Evolutionary conservation across 1,140 invertebrate species (phyloP).

Genomic region (Trichoplusia ni): DNA sequence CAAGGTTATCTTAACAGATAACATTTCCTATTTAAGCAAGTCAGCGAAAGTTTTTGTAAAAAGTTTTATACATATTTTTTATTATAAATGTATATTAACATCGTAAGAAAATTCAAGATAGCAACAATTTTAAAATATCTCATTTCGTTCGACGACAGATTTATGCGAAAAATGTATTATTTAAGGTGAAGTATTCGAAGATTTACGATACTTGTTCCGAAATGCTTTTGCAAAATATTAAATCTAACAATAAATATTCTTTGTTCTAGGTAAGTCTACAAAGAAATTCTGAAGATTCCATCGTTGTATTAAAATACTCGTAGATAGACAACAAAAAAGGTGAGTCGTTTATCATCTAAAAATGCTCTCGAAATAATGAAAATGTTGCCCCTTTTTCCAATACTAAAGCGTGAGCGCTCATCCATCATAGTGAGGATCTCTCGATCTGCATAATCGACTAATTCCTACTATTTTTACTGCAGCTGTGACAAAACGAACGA

Average conservation of each 20-base stretch:
- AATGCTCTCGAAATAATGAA: slow-evolving; percentile 38
- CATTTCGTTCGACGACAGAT: no score
- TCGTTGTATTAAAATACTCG: slow-evolving; percentile 8
- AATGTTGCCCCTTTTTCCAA: slow-evolving; percentile 33
- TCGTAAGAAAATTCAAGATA: no score
- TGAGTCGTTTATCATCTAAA: slow-evolving; percentile 39
- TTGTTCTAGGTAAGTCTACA: slow-evolving; percentile 34
- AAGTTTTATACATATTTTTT: no score
- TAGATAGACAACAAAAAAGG: slow-evolving; percentile 32
- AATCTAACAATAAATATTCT: slow-evolving; percentile 25
- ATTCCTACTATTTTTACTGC: not conserved
- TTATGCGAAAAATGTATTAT: no score
- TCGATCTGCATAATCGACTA: slow-evolving; percentile 25
- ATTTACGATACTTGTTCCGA: no score
- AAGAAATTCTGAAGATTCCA: slow-evolving; percentile 2
- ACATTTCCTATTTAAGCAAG: no score
- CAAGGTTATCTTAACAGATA: no score
- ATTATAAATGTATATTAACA: no score
- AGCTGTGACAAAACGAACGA: not conserved
- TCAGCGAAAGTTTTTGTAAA: no score
- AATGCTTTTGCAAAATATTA: not conserved
- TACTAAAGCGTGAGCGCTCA: slow-evolving; percentile 17
- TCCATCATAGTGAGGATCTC: slow-evolving; percentile 23
- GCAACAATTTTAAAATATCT: no score
- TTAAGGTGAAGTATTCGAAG: no score